phyloP scores from a whole-genome alignment of 2,888 invertebrate species.

The Amphiduros pacificus region DNA sequence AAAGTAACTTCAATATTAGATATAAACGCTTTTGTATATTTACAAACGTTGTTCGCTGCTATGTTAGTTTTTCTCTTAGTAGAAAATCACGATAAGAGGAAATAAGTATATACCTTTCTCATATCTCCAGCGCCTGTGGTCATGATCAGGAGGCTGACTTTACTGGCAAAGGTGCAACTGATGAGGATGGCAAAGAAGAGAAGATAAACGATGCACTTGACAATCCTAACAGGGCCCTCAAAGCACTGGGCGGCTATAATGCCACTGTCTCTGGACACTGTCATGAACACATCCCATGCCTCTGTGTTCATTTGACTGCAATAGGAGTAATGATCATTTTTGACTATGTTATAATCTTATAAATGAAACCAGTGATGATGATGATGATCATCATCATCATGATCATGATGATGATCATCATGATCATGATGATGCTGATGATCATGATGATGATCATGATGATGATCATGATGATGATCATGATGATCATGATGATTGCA shows the following conservation, averaged over 20 bases:
- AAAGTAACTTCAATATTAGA: background rate
- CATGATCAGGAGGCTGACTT: conserved; percentile 28
- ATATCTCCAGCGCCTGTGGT: conserved; percentile 29
- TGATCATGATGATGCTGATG: too few relatives aligned
- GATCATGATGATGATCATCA: too few relatives aligned
- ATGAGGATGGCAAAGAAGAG: conserved; percentile 31
- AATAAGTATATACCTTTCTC: conserved; percentile 21
- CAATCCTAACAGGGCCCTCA: conserved; percentile 31
- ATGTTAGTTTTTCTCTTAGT: too few relatives aligned
- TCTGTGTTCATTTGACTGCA: conserved; percentile 33
- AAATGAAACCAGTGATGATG: too few relatives aligned
- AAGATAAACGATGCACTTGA: conserved; percentile 32
- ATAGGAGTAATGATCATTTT: background rate
- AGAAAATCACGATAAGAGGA: too few relatives aligned
- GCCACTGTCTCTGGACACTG: conserved; percentile 30
- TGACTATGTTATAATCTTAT: background rate
- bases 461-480: too few relatives aligned
- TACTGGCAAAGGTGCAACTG: conserved; percentile 27
- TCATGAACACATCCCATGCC: conserved; percentile 36
- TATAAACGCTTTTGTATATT: too few relatives aligned
- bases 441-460: too few relatives aligned
- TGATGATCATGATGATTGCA: too few relatives aligned
- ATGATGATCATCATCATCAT: too few relatives aligned
- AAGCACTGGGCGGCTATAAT: conserved; percentile 31
- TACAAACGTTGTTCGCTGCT: too few relatives aligned